Conservation (phyloP, 2,888 invertebrate species). For the Meliscaeva auricollis region DNA sequence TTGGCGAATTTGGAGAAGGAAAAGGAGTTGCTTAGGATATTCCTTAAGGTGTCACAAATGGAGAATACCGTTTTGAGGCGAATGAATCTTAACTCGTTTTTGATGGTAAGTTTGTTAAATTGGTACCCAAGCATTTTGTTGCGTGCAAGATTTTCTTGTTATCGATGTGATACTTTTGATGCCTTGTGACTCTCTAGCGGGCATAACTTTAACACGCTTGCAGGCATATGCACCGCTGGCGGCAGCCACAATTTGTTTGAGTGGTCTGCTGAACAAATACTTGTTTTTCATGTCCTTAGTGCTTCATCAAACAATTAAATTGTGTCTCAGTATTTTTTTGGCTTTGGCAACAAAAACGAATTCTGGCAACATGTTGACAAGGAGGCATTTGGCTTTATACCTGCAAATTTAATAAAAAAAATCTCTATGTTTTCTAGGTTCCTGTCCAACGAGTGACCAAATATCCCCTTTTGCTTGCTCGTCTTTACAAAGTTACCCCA, state of each 20-base stretch:
- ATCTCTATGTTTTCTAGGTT: constrained; percentile 86
- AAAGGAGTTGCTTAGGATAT: constrained; percentile 96
- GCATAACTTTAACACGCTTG: no score
- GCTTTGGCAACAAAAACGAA: not conserved
- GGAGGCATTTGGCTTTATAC: not conserved
- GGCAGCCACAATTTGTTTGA: no score
- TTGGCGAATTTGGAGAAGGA: constrained; percentile 96
- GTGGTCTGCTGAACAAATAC: no score
- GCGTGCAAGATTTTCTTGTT: not conserved
- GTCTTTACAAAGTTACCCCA: constrained; percentile 96
- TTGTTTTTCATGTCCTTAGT: no score
- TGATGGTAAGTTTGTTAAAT: constrained; percentile 89
- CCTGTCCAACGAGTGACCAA: constrained; percentile 98
- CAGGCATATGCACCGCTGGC: no score
- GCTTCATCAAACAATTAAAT: no score
- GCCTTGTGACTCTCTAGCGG: no score
- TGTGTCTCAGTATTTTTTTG: no score
- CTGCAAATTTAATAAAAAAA: no score
- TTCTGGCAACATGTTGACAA: not conserved
- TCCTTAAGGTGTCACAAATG: constrained; percentile 97
- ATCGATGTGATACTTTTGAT: no score
- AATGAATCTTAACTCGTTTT: constrained; percentile 98
- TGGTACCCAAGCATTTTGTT: not conserved
- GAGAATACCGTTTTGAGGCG: constrained; percentile 96
- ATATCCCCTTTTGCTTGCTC: constrained; percentile 95